These are phyloP conservation scores for Diploptera punctata DNA, from an alignment of 2,888 invertebrate species.

Conservation along the genomic window DNA sequence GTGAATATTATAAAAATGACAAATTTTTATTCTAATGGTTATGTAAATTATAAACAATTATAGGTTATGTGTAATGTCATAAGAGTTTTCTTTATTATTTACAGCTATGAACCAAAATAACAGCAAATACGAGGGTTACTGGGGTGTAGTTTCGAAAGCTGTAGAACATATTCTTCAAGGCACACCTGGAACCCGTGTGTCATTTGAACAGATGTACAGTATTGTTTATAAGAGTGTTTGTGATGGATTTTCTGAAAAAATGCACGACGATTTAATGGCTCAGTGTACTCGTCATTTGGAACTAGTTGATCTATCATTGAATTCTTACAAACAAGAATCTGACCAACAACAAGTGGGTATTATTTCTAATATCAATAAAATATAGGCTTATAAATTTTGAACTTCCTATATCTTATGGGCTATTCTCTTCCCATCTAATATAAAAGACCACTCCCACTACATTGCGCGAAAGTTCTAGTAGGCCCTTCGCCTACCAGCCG, in stretches of 20 bases:
- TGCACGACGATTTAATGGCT: slow-evolving; percentile 39
- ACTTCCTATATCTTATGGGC: no score
- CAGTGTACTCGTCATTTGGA: slow-evolving; percentile 40
- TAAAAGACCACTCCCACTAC: no score
- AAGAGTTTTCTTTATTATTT: background rate
- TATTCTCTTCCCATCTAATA: no score
- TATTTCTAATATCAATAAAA: no score
- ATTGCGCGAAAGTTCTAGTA: no score
- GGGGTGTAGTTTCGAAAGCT: slow-evolving; percentile 38
- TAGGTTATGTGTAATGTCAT: slow-evolving; percentile 7
- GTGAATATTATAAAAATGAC: background rate
- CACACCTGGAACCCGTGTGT: slow-evolving; percentile 33
- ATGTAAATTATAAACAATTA: background rate
- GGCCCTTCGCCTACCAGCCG: no score
- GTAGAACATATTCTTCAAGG: slow-evolving; percentile 39
- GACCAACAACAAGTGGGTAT: no score
- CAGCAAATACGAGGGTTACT: slow-evolving; percentile 32
- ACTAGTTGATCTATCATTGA: slow-evolving; percentile 35
- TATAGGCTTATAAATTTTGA: no score
- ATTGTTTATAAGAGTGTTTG: slow-evolving; percentile 43
- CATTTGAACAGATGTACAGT: slow-evolving; percentile 42
- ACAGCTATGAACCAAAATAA: background rate
- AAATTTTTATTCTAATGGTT: background rate
- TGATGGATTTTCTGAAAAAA: slow-evolving; percentile 41
- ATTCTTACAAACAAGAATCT: slow-evolving; percentile 1